A percentile compares a stretch with the other conserved stretches of the same genome.
phyloP scores from a whole-genome alignment of 1,140 invertebrate species.

The Odontomachus brunneus region DNA sequence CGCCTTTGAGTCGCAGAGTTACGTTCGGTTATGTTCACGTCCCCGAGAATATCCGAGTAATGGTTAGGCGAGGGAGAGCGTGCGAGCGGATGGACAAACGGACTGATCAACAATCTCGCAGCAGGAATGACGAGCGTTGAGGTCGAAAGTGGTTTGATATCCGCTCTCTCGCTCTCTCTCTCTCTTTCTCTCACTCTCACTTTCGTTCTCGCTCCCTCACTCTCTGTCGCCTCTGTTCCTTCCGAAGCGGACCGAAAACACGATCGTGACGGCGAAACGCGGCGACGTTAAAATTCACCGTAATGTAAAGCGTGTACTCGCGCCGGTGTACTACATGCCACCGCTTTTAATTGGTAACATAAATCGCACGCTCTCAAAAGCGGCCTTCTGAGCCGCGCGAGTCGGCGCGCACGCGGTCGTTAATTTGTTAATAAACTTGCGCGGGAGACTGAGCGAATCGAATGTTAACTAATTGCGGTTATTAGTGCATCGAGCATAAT shows the following conservation, averaged over 20 bases:
- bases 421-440: constrained; percentile 62
- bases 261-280: constrained; percentile 23
- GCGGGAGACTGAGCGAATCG: constrained; percentile 49
- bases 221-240: not conserved
- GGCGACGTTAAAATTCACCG: constrained; percentile 35
- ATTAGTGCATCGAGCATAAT: constrained; percentile 56
- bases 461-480: constrained; percentile 62
- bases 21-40: not conserved
- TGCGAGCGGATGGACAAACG: not conserved
- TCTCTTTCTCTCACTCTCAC: too few relatives aligned
- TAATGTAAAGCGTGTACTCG: constrained; percentile 52
- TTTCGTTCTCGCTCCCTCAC: too few relatives aligned
- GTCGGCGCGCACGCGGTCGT: constrained; percentile 35
- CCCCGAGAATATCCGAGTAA: not conserved
- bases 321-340: constrained; percentile 49
- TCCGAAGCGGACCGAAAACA: constrained; percentile 26
- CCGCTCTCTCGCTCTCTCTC: not conserved
- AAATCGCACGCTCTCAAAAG: constrained; percentile 57
- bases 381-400: constrained; percentile 25
- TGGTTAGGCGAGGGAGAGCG: not conserved
- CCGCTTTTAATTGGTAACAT: constrained; percentile 56
- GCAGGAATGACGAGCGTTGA: too few relatives aligned
- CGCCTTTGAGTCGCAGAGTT: not conserved
- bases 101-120: too few relatives aligned
- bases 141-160: not conserved